These are phyloP conservation scores for Nesogale talazaci DNA, from an alignment of 2,113 vertebrate species.

Conservation along the genomic window DNA sequence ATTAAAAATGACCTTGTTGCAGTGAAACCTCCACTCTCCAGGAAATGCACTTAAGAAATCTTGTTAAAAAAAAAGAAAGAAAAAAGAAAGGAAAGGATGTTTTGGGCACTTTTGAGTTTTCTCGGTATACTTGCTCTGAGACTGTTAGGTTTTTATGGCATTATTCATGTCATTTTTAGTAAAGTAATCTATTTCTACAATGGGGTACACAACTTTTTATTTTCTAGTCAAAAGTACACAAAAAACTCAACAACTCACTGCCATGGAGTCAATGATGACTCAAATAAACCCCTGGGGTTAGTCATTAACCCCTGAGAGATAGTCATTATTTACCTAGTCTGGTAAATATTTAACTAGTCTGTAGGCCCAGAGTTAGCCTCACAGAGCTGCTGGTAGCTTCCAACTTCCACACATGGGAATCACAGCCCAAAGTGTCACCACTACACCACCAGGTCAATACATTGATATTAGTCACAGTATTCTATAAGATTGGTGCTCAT, in stretches of 20 bases:
- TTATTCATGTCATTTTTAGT: slow-evolving; percentile 52
- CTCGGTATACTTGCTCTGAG: not conserved
- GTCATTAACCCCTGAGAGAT: no score
- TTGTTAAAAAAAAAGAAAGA: not conserved
- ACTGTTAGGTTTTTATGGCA: not conserved
- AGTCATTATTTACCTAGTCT: no score
- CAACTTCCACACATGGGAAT: no score
- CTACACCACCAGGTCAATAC: not conserved
- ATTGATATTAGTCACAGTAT: not conserved
- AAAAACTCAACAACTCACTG: no score
- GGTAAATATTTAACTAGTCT: no score
- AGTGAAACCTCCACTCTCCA: not conserved
- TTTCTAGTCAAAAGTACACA: not conserved
- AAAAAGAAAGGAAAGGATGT: not conserved
- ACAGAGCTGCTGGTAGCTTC: no score
- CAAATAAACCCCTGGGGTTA: no score
- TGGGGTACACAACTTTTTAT: not conserved
- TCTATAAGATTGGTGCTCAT: not conserved
- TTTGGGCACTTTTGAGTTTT: not conserved
- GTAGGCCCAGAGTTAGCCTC: no score
- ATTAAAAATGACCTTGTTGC: slow-evolving; percentile 76
- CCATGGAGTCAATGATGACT: no score
- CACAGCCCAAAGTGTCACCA: no score
- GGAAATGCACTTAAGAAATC: slow-evolving; percentile 12
- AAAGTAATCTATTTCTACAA: slow-evolving; percentile 15